These are phyloP conservation scores for Ellobius talpinus DNA, from an alignment of 2,113 vertebrate genomes.

Conservation along the genomic window DNA sequence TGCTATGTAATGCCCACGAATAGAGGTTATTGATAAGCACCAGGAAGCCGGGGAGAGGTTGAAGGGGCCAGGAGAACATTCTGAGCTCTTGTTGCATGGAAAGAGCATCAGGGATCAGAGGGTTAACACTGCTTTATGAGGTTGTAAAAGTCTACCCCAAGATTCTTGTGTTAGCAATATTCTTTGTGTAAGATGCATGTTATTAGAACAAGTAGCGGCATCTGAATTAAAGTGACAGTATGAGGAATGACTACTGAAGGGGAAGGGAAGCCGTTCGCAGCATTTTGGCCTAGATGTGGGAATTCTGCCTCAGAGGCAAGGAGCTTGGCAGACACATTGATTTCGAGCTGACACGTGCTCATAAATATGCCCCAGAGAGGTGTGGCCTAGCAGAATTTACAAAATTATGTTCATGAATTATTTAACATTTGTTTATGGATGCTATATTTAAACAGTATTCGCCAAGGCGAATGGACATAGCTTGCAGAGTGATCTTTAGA, in stretches of 20 bases:
- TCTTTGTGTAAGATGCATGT: constrained; percentile 95
- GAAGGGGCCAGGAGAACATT: constrained; percentile 39
- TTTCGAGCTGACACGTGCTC: constrained; percentile 89
- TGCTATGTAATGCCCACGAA: constrained; percentile 82
- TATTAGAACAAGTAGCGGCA: constrained; percentile 96
- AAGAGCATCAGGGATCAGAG: constrained; percentile 88
- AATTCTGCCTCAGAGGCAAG: constrained; percentile 91
- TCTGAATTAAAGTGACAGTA: constrained; percentile 97
- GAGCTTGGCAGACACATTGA: constrained; percentile 92
- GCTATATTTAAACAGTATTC: constrained; percentile 90
- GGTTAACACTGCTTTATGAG: constrained; percentile 93
- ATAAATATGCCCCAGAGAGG: constrained; percentile 94
- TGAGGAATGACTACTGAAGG: constrained; percentile 94
- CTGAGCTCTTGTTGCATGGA: constrained; percentile 68
- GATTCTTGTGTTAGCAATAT: constrained; percentile 92
- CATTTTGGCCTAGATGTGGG: constrained; percentile 90
- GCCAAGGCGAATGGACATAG: constrained; percentile 86
- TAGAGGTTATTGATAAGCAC: constrained; percentile 90
- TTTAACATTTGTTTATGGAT: constrained; percentile 94
- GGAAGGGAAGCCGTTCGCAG: constrained; percentile 90
- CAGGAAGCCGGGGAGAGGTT: constrained; percentile 58
- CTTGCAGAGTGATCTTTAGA: constrained; percentile 84
- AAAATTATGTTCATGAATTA: constrained; percentile 97
- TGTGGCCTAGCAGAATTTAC: constrained; percentile 90
- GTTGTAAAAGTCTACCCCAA: constrained; percentile 91